A percentile compares a stretch with the other conserved stretches of the same genome.
phyloP scores from a whole-genome alignment of 2,797 vertebrate genomes.

The Anguilla megastoma region DNA sequence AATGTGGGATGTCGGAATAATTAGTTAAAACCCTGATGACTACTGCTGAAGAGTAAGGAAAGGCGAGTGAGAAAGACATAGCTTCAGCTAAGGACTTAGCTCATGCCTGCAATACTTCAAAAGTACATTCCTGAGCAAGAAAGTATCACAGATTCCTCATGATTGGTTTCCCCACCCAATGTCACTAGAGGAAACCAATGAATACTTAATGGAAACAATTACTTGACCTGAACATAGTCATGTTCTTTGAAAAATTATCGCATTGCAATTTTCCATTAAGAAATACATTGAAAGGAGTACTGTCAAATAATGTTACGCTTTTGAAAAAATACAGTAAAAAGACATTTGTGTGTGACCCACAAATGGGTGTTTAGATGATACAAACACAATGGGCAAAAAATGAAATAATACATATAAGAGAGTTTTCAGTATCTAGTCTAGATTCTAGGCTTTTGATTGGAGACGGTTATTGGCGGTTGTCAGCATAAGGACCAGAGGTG shows the following conservation, averaged over 20 bases:
- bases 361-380: neutral
- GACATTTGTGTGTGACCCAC: neutral
- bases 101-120: neutral
- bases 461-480: too few species aligned
- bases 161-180: neutral
- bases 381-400: neutral
- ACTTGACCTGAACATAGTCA: neutral
- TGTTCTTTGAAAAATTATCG: neutral
- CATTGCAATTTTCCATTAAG: neutral
- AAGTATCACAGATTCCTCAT: neutral
- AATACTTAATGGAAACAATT: neutral
- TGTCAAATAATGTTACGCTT: neutral
- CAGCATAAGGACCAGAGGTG: too few species aligned
- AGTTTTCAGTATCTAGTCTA: too few species aligned
- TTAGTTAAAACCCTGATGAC: constrained; percentile 12
- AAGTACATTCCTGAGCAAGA: neutral
- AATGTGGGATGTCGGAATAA: neutral
- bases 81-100: neutral
- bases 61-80: neutral
- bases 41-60: neutral
- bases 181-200: neutral
- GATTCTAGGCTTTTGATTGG: too few species aligned
- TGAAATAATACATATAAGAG: too few species aligned
- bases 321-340: neutral
- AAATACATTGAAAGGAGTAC: neutral